These are phyloP conservation scores for Cladorhizidae sp. DNA, from an alignment of 37 sponge, comb jelly and placozoan species.

Conservation along the genomic window DNA sequence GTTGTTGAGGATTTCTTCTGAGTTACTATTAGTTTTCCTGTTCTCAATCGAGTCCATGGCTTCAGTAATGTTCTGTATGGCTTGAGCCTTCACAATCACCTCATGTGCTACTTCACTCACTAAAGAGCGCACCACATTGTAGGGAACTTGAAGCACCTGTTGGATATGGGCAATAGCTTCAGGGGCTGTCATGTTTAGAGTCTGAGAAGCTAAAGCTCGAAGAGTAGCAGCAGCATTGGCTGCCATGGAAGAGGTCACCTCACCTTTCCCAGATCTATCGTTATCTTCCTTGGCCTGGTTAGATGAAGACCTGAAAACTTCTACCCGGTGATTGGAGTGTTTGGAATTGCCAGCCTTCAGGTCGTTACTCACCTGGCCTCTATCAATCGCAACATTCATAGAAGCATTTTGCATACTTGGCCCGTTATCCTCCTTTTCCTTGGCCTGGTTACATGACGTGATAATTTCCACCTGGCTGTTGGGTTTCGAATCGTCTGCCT, in stretches of 20 bases:
- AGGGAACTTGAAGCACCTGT: conserved; percentile 15
- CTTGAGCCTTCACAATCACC: conserved; percentile 32
- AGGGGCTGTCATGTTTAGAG: neutral
- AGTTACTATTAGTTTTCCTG: too few species aligned
- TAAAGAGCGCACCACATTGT: neutral
- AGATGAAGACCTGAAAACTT: neutral
- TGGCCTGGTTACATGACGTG: too few species aligned
- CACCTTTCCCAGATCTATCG: neutral
- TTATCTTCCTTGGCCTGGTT: conserved; percentile 1
- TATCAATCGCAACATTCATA: neutral
- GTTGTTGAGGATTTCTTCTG: too few species aligned
- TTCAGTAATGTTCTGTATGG: conserved; percentile 12
- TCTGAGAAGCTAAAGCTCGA: conserved; percentile 19
- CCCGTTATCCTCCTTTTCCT: neutral
- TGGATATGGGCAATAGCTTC: conserved; percentile 24
- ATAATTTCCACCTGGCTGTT: too few species aligned
- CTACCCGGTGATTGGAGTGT: too few species aligned
- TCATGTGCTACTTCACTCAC: conserved; percentile 28
- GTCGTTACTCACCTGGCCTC: too few species aligned
- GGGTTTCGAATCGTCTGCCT: too few species aligned
- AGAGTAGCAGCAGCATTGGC: conserved; percentile 34
- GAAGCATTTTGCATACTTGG: neutral
- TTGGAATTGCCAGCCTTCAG: too few species aligned
- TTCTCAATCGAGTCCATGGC: conserved; percentile 22
- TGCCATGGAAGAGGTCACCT: neutral